Base-by-base conservation (phyloP, 2,888 invertebrate species). In the Blastobasis adustella region DNA sequence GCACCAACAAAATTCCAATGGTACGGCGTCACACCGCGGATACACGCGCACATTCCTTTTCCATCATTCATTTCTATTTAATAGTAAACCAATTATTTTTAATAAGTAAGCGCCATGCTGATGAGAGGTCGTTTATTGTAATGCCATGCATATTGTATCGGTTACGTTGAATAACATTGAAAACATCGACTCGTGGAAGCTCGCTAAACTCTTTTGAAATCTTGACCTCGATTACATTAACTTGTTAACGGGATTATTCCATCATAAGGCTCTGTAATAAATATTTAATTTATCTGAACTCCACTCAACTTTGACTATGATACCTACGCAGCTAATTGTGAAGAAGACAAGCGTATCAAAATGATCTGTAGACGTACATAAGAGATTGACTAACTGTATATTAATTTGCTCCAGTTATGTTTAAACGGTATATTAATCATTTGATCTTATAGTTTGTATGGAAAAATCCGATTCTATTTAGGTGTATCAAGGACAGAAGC, bases 81-180 rank as follows among this genome's bases (percentile, higher is more conserved):
- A 42, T 69, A 66, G 67, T 70, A 66, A 69, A 67, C 66, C 68
- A 71, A 75, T 76, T 72, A 72, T 68, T 66, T 63, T 43, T 61
- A 62, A 64, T 60, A 69, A 75, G 69, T 64, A 67, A n/a, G 56
- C 61, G 58, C 58, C 67, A 72, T 65, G 68, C 65, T 61, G 62
- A 53, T 38, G 57, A 69, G 67, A 83, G 80, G 82, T 78, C 80
- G 62, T 60, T 57, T 56, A 76, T 81, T 81, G 77, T 80, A 66
- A 23, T 23, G 3, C 23, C 23, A 23, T 23, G 53, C 50, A 45
- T 58, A 60, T 61, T 68, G 58, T 63, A 68, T 67, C 67, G 66
- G 63, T 64, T 71, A 23, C 23, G 23, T 61, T 58, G 59, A 47
- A 54, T 64, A 71, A 61, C 69, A 75, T 76, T 76, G 72, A 73